phyloP scores from a whole-genome alignment of 2,888 invertebrate species.

The Stenchaetothrips biformis region DNA sequence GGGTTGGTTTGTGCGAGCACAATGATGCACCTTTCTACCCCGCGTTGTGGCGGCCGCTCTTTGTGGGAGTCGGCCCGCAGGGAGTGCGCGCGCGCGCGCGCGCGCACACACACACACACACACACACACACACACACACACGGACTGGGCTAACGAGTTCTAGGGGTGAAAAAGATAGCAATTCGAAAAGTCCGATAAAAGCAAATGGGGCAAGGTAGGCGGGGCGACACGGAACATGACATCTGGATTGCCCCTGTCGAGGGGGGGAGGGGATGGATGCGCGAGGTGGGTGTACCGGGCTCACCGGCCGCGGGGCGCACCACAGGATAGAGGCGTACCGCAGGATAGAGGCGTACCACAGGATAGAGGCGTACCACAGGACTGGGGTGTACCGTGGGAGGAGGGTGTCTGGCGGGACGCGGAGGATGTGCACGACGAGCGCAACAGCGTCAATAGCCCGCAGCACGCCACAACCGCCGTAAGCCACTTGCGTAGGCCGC shows the following conservation, averaged over 20 bases:
- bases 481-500: no score
- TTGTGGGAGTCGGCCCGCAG: neutral
- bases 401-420: neutral
- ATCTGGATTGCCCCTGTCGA: no score
- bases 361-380: neutral
- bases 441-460: neutral
- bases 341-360: no score
- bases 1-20: no score
- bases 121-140: neutral
- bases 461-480: no score
- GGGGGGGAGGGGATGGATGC: no score
- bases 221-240: no score
- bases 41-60: neutral
- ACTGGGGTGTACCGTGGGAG: neutral
- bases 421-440: neutral
- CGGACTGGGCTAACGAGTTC: neutral
- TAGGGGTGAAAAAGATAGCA: constrained; percentile 6
- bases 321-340: no score
- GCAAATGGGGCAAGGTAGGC: neutral
- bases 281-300: no score
- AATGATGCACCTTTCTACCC: neutral
- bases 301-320: no score
- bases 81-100: neutral
- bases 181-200: constrained; percentile 15
- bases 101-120: neutral